Evolutionary conservation across 2,797 vertebrate genomes (phyloP), one percentile per base, ranked within the genome.

Genomic region (Crax fasciolata): DNA sequence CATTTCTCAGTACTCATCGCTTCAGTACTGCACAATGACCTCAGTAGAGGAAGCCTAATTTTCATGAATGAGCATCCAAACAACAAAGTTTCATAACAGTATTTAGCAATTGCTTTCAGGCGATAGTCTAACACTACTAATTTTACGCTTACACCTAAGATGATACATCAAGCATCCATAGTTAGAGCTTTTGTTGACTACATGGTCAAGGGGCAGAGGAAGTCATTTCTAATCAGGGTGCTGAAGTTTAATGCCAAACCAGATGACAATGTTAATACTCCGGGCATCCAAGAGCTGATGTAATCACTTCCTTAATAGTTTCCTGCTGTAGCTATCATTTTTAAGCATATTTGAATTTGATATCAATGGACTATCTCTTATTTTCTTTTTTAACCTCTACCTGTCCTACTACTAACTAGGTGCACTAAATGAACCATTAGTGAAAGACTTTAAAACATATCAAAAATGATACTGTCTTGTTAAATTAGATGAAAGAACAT

Each of bases 131-230:
- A 49, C 1, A 1, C 2, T 67, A 14, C 4, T 75, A 30, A 59
- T 54, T 87, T 79, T 79, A 73, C 25, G 35, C 11, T 59, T 92
- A 51, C 13, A 58, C 15, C 54, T 85, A 51, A 79, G 48, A 11
- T 83, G 72, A 35, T 41, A n/a, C 6, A 68, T 21, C 46, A 38
- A 82, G 28, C 13, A 48, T 9, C 23, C 6, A 17, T 18, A 5
- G 2, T 62, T 68, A 0, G 0, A 38, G 17, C 79, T 84, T 73
- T 21, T 2, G 13, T 55, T 76, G 43, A 14, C 5, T 46, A 1
- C 16, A 7, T 0, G 0, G 35, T 23, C n/a, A 12, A 12, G 4
- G 17, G 7, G 25, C 5, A 67, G 18, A 79, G 28, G 19, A 86
- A 84, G 7, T 19, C 8, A 30, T 5, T 80, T 59, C 35, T 52